Conservation (phyloP, 2,888 invertebrate species). For the Empis stercorea region DNA sequence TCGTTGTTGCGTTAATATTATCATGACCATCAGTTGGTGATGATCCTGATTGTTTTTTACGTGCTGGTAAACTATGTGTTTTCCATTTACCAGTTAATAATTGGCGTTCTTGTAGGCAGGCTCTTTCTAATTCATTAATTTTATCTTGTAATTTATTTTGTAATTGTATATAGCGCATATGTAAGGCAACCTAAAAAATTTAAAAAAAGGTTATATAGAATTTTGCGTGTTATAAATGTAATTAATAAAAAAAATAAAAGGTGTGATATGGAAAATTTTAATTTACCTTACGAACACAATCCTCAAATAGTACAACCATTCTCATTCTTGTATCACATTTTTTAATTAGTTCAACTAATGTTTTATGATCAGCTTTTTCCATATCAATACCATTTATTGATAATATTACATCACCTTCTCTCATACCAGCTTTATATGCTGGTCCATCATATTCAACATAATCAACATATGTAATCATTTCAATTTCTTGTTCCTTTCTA, state of each 20-base stretch:
- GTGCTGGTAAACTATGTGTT: conserved; percentile 75
- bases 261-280: neutral
- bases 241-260: no score
- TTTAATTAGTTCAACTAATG: conserved; percentile 84
- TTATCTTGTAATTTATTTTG: conserved; percentile 73
- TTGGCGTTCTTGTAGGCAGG: conserved; percentile 69
- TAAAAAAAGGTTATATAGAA: no score
- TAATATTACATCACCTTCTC: conserved; percentile 91
- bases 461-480: conserved; percentile 95
- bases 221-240: no score
- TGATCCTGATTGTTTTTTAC: conserved; percentile 54
- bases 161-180: conserved; percentile 83
- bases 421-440: conserved; percentile 84
- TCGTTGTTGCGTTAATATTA: conserved; percentile 37
- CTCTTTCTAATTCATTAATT: conserved; percentile 69
- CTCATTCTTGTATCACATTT: conserved; percentile 81
- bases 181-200: conserved; percentile 52
- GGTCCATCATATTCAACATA: conserved; percentile 89
- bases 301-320: conserved; percentile 93
- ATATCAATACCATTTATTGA: conserved; percentile 94
- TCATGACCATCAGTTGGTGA: conserved; percentile 39
- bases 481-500: conserved; percentile 84
- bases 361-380: conserved; percentile 87
- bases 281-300: conserved; percentile 80
- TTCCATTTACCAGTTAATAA: conserved; percentile 78